Evolutionary conservation across 2,797 vertebrate species (phyloP), one percentile per base, ranked within the genome.

Genomic region (Notoglanidium macrostoma): DNA sequence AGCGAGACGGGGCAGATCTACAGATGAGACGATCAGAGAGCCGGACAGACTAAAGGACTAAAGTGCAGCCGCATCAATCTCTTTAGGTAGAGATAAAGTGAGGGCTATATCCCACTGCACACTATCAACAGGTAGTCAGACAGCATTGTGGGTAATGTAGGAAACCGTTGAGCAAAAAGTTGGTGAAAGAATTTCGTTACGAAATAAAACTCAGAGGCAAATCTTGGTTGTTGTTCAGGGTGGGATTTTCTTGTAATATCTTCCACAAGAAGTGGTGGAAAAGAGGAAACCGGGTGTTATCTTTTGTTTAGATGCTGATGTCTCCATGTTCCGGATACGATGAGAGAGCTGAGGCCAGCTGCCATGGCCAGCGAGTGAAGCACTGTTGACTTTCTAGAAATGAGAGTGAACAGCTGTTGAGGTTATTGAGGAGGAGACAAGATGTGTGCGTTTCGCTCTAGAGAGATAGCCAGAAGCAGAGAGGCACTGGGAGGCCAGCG

Each of bases 231-330:
- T 65, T 67, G 44, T 32, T 83, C n/a, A 51, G 81, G 61, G 80
- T 65, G 12, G 5, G 5, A 67, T 32, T 67, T 65, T 19, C 6
- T 3, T 83, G 51, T 67, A 83, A 83, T 35, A 29, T 73, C 86
- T 91, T 94, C 91, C 89, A 89, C 94, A 83, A 91, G 89, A 81
- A 90, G 93, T 90, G 46, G 70, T 91, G 91, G 90, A 92, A 91
- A 89, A 93, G 91, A 93, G 92, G 90, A 92, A 93, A 92, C 90
- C 61, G 68, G 85, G 86, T 87, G 92, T 93, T 94, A 94, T 95
- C 94, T 95, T 95, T 94, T 95, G 94, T 95, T 95, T 94, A 87
- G 92, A 94, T 94, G 93, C 93, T 92, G 94, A 95, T 91, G 92
- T 92, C 92, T 93, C 92, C 92, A 92, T 91, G 90, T 93, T 94